Percentiles rank a stretch among this genome's conserved stretches.
Conservation (phyloP, 1,140 invertebrate genomes). For the Eubasilissa regina region DNA sequence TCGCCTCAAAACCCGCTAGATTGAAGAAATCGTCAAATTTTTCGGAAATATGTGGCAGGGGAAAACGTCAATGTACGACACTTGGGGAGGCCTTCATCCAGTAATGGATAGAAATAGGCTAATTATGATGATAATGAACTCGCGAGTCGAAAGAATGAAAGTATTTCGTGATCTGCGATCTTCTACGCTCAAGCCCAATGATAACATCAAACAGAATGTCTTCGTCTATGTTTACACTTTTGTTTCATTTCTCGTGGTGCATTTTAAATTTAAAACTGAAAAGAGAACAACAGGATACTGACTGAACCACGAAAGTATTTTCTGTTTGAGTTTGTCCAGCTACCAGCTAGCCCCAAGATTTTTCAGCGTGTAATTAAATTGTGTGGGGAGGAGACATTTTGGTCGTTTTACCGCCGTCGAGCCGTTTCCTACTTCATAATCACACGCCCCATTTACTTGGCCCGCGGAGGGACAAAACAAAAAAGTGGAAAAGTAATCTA, state of each 20-base stretch:
- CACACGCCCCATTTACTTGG: constrained; percentile 22
- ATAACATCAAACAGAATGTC: neutral
- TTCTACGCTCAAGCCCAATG: too few relatives aligned
- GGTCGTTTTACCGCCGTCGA: neutral
- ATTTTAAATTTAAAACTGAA: constrained; percentile 4
- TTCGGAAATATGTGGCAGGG: too few relatives aligned
- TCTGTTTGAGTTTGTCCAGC: constrained; percentile 16
- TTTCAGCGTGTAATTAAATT: constrained; percentile 16
- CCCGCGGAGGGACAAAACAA: constrained; percentile 6
- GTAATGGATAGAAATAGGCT: too few relatives aligned
- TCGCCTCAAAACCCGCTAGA: too few relatives aligned
- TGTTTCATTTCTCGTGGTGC: neutral
- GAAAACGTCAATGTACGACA: too few relatives aligned
- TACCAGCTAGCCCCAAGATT: neutral
- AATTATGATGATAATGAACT: too few relatives aligned
- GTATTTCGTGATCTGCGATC: too few relatives aligned
- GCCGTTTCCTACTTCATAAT: constrained; percentile 35
- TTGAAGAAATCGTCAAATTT: too few relatives aligned
- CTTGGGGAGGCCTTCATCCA: too few relatives aligned
- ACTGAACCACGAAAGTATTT: neutral
- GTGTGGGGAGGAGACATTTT: constrained; percentile 2
- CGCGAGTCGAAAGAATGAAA: too few relatives aligned
- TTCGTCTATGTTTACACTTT: neutral
- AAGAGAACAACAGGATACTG: neutral
- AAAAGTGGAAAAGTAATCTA: constrained; percentile 28